Conservation (phyloP, 2,797 vertebrate species). For the Leuciscus waleckii region DNA sequence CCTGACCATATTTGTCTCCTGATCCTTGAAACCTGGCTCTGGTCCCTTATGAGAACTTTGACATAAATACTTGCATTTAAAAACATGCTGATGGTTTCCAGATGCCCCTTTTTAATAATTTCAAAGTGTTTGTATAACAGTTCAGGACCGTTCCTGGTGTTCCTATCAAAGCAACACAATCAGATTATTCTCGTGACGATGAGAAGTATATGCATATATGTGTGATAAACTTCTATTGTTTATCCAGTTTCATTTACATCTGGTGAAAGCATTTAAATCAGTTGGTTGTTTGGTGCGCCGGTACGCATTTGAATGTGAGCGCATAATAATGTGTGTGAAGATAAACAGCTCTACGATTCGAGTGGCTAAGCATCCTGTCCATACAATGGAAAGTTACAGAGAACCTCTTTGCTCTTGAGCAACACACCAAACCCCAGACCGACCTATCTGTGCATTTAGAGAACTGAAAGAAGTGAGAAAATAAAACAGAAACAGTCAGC, state of each 20-base stretch:
- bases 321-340: background rate
- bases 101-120: constrained; percentile 43
- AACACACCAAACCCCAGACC: background rate
- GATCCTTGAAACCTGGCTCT: constrained; percentile 39
- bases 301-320: background rate
- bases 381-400: constrained; percentile 17
- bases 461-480: background rate
- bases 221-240: background rate
- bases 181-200: constrained; percentile 2
- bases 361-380: background rate
- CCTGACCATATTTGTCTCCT: constrained; percentile 47
- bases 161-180: constrained; percentile 23
- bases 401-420: constrained; percentile 8
- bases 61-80: constrained; percentile 41
- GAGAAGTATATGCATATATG: background rate
- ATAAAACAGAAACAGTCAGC: background rate
- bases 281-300: background rate
- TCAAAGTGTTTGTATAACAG: constrained; percentile 20
- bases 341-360: background rate
- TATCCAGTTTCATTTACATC: constrained; percentile 20
- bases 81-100: constrained; percentile 45
- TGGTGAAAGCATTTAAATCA: constrained; percentile 1
- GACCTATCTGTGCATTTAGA: background rate
- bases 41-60: constrained; percentile 22
- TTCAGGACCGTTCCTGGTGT: constrained; percentile 27